Evolutionary conservation across 2,797 vertebrate species (phyloP).

Genomic region (Rachycentron canadum): DNA sequence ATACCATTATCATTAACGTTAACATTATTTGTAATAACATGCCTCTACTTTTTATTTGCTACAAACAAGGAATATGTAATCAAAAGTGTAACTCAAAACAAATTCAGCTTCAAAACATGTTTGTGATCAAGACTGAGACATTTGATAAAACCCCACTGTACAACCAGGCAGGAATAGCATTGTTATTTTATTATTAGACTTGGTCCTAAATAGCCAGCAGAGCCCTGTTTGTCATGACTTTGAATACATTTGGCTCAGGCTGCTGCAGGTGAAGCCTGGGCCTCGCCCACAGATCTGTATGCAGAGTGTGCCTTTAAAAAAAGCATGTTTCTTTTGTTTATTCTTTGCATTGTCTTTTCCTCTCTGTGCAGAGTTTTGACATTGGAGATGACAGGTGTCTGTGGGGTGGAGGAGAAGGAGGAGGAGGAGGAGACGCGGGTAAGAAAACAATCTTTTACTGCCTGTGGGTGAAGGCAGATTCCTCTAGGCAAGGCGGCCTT

Average conservation of each 20-base stretch:
- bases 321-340: conserved; percentile 84
- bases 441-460: conserved; percentile 85
- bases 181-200: not conserved
- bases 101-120: not conserved
- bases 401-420: conserved; percentile 73
- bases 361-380: conserved; percentile 81
- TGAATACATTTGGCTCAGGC: conserved; percentile 48
- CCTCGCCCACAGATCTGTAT: conserved; percentile 78
- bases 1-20: not conserved
- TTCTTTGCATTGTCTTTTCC: conserved; percentile 82
- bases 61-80: not conserved
- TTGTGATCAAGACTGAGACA: not conserved
- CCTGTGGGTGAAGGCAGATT: conserved; percentile 85
- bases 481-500: conserved; percentile 86
- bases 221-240: conserved; percentile 37
- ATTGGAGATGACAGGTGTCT: conserved; percentile 86
- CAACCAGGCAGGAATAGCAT: not conserved
- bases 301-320: conserved; percentile 78
- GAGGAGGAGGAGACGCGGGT: conserved; percentile 60
- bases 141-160: not conserved
- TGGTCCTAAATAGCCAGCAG: conserved; percentile 9
- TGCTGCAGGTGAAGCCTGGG: conserved; percentile 68
- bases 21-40: not conserved
- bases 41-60: not conserved
- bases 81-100: not conserved